Conservation (phyloP, 2,888 invertebrate species). For the Sinopyrophorus schimmeli region DNA sequence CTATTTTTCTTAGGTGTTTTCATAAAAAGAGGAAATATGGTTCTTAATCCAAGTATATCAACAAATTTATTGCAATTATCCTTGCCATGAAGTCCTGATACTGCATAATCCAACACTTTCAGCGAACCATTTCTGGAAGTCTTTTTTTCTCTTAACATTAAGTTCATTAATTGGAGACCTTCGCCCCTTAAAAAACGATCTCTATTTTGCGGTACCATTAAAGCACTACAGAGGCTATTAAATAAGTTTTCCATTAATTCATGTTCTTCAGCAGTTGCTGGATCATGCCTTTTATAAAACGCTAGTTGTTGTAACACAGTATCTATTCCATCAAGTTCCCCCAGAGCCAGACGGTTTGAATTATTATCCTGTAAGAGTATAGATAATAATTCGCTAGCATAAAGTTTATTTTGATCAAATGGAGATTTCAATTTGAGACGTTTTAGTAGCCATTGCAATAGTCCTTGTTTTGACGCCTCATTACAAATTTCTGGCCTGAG, state of each 20-base stretch:
- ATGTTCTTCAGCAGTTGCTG: constrained; percentile 86
- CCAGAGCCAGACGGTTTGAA: constrained; percentile 77
- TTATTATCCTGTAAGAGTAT: constrained; percentile 91
- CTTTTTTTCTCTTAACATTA: constrained; percentile 98
- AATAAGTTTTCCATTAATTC: constrained; percentile 99
- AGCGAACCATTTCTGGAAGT: constrained; percentile 93
- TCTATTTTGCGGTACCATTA: constrained; percentile 86
- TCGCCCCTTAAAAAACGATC: constrained; percentile 94
- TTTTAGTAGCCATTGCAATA: constrained; percentile 90
- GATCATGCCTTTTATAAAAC: constrained; percentile 93
- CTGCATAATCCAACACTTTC: constrained; percentile 96
- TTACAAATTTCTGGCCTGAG: constrained; percentile 80
- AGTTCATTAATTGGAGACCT: constrained; percentile 98
- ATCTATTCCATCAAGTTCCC: constrained; percentile 96
- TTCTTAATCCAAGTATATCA: constrained; percentile 93
- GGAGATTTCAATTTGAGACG: constrained; percentile 85
- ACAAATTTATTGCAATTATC: constrained; percentile 98
- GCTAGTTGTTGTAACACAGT: constrained; percentile 92
- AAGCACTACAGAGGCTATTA: constrained; percentile 90
- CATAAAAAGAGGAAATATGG: constrained; percentile 98
- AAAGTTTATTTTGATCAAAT: constrained; percentile 94
- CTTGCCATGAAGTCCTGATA: constrained; percentile 89
- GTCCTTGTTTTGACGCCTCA: constrained; percentile 88
- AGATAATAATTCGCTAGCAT: constrained; percentile 93
- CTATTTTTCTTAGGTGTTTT: constrained; percentile 90